Evolutionary conservation across 2,888 invertebrate species (phyloP).

Genomic region (Himalopsyche japonica): DNA sequence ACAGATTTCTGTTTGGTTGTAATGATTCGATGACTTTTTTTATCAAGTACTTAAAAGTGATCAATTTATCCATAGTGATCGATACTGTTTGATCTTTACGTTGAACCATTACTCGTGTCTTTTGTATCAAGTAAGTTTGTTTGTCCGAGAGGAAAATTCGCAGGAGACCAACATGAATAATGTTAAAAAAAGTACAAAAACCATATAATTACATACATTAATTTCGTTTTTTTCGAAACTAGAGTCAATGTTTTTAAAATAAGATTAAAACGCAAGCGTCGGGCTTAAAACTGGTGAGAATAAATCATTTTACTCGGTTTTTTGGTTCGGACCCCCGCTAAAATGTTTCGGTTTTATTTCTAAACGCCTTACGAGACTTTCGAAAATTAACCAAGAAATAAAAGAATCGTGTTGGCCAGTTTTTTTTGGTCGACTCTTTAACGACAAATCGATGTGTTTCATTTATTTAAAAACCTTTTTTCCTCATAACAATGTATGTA

Average conservation of each 20-base stretch:
- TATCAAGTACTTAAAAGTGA: too few species aligned
- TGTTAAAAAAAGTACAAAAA: not conserved
- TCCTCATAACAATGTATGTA: too few species aligned
- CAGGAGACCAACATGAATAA: not conserved
- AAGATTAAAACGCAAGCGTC: not conserved
- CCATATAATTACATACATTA: not conserved
- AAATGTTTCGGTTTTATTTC: not conserved
- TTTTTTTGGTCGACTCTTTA: too few species aligned
- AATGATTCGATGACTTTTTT: too few species aligned
- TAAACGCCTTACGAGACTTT: not conserved
- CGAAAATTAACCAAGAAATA: not conserved
- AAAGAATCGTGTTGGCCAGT: too few species aligned
- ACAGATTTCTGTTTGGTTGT: too few species aligned
- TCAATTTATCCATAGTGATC: too few species aligned
- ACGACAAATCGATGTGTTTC: too few species aligned
- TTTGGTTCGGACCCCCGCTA: not conserved
- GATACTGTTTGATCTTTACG: too few species aligned
- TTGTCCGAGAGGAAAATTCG: not conserved
- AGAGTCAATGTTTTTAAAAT: not conserved
- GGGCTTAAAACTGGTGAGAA: not conserved
- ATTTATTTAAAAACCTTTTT: too few species aligned
- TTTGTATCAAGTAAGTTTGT: not conserved
- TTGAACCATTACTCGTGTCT: too few species aligned
- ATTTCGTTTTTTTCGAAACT: not conserved
- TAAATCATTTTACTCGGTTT: not conserved